These are phyloP conservation scores for Gallinago jamesoni DNA, from an alignment of 2,113 vertebrate genomes.

Conservation along the genomic window DNA sequence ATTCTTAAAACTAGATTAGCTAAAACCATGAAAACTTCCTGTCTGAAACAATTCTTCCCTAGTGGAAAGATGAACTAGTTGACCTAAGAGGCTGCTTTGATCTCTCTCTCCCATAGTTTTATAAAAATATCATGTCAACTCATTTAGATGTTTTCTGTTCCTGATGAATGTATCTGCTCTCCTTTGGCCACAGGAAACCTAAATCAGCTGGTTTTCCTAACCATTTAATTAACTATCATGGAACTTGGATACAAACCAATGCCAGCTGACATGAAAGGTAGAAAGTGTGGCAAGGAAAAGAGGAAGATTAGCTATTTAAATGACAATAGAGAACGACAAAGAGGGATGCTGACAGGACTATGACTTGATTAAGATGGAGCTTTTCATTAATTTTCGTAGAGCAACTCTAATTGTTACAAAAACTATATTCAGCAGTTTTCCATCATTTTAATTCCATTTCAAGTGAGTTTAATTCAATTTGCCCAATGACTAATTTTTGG, in stretches of 20 bases:
- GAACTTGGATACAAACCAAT: constrained; percentile 7
- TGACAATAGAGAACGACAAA: constrained; percentile 65
- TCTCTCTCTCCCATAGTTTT: not conserved
- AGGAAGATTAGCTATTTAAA: constrained; percentile 62
- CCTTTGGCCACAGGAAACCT: constrained; percentile 16
- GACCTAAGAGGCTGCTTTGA: not conserved
- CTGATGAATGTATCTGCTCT: not conserved
- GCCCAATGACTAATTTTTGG: constrained; percentile 61
- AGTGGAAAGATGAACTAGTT: not conserved
- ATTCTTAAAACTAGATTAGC: not conserved
- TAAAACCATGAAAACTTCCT: not conserved
- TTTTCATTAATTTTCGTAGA: constrained; percentile 69
- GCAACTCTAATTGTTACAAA: constrained; percentile 64
- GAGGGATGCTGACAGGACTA: constrained; percentile 52
- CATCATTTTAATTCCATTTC: constrained; percentile 78
- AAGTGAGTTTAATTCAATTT: constrained; percentile 74
- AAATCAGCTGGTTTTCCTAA: constrained; percentile 8
- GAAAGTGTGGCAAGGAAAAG: constrained; percentile 15
- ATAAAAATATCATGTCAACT: not conserved
- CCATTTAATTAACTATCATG: not conserved
- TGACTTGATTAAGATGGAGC: constrained; percentile 73
- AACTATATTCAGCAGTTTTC: constrained; percentile 70
- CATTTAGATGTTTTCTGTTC: not conserved
- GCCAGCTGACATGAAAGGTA: not conserved
- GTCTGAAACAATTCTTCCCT: not conserved